Percentiles rank a stretch among this genome's conserved stretches.
Evolutionary conservation across 2,888 invertebrate genomes (phyloP).

Genomic region (Neoitamus cyanurus): DNA sequence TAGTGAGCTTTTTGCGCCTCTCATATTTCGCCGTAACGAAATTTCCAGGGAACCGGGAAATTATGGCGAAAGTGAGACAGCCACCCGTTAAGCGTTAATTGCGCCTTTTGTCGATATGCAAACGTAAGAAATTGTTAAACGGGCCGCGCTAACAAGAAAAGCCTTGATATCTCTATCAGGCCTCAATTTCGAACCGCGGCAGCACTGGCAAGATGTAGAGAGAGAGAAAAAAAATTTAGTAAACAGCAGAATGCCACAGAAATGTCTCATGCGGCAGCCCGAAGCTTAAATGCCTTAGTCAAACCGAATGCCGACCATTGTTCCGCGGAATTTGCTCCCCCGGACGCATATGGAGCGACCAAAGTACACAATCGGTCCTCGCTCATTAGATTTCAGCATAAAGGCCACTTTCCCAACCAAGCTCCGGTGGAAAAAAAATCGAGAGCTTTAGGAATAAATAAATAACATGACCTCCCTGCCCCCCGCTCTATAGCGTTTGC

Average conservation of each 20-base stretch:
- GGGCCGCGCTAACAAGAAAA: neutral
- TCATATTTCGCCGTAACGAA: neutral
- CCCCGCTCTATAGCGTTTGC: neutral
- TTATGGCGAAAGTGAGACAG: neutral
- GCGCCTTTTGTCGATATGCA: neutral
- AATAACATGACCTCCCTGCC: neutral
- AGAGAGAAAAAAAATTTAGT: neutral
- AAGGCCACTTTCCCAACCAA: neutral
- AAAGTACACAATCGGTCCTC: neutral
- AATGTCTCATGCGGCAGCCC: neutral
- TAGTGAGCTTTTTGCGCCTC: neutral
- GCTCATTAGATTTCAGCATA: slow-evolving; percentile 5
- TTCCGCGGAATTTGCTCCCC: neutral
- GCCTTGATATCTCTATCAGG: neutral
- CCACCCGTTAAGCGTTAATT: neutral
- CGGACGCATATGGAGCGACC: neutral
- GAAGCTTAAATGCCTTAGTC: neutral
- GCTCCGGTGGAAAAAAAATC: neutral
- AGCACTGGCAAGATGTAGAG: neutral
- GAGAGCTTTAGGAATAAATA: neutral
- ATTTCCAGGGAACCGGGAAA: neutral
- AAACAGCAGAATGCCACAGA: neutral
- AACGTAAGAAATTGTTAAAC: neutral
- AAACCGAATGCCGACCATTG: neutral
- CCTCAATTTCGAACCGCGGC: neutral